phyloP scores from a whole-genome alignment of 1,140 invertebrate species.

The Psix sp. region DNA sequence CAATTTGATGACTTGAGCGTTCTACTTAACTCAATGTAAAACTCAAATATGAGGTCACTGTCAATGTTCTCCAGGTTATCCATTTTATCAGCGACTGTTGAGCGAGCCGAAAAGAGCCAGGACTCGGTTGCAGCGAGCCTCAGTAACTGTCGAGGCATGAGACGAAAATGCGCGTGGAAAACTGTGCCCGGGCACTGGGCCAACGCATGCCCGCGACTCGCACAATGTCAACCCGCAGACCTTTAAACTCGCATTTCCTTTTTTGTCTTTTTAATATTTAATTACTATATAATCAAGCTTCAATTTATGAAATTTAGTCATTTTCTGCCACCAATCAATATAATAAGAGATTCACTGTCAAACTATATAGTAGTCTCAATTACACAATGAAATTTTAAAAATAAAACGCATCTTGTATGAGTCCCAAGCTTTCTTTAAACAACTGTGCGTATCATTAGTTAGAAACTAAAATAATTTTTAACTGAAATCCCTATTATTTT shows the following conservation, averaged over 20 bases:
- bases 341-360: too few species aligned
- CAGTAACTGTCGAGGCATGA: slow-evolving; percentile 28
- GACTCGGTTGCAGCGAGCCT: background rate
- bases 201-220: slow-evolving; percentile 34
- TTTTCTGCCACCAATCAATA: too few species aligned
- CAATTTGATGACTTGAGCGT: too few species aligned
- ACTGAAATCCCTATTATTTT: too few species aligned
- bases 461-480: too few species aligned
- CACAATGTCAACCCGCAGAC: slow-evolving; percentile 48
- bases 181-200: slow-evolving; percentile 47
- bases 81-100: slow-evolving; percentile 42
- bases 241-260: slow-evolving; percentile 33
- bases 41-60: slow-evolving; percentile 65
- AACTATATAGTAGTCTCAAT: too few species aligned
- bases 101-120: background rate
- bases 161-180: slow-evolving; percentile 44
- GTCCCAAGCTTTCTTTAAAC: too few species aligned
- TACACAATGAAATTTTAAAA: too few species aligned
- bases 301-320: background rate
- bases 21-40: slow-evolving; percentile 73
- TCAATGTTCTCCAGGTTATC: slow-evolving; percentile 69
- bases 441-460: too few species aligned
- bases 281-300: slow-evolving; percentile 10
- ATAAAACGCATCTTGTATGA: too few species aligned
- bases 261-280: slow-evolving; percentile 14